Percentiles rank a stretch among this genome's conserved stretches.
These are phyloP conservation scores for Formica aserva DNA, from an alignment of 2,888 invertebrate genomes.

Conservation along the genomic window DNA sequence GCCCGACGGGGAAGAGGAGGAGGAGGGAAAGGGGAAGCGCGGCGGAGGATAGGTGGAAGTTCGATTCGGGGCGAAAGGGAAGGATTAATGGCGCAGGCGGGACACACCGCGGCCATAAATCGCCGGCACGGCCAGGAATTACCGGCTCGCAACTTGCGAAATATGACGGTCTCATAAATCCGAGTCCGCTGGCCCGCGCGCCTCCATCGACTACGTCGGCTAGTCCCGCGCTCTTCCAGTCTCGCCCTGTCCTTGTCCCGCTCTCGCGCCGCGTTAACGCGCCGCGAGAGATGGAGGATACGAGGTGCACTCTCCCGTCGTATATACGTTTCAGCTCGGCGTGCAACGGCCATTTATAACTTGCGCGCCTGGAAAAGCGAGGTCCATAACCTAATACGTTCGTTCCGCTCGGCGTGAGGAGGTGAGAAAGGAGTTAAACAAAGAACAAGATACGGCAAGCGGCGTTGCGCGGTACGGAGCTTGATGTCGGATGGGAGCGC, in stretches of 20 bases:
- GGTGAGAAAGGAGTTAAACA: conserved; percentile 74
- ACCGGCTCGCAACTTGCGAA: conserved; percentile 88
- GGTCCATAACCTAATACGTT: conserved; percentile 78
- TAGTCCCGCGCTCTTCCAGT: conserved; percentile 68
- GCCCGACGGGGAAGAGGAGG: not conserved
- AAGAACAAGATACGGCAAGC: conserved; percentile 69
- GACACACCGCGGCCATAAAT: conserved; percentile 87
- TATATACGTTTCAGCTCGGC: conserved; percentile 78
- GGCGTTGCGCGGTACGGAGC: conserved; percentile 62
- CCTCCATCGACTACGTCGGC: conserved; percentile 80
- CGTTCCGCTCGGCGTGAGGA: conserved; percentile 66
- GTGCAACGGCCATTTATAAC: conserved; percentile 79
- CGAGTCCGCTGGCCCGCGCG: conserved; percentile 85
- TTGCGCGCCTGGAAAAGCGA: conserved; percentile 76
- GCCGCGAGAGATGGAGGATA: conserved; percentile 68
- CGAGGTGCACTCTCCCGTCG: conserved; percentile 61
- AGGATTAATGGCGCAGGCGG: conserved; percentile 87
- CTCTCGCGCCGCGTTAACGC: conserved; percentile 43
- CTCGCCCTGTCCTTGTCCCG: conserved; percentile 58
- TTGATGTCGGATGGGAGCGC: conserved; percentile 59
- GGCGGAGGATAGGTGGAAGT: conserved; percentile 81
- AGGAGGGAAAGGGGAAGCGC: conserved; percentile 12
- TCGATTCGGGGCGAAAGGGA: conserved; percentile 84
- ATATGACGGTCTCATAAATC: conserved; percentile 88
- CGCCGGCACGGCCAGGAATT: conserved; percentile 87